Evolutionary conservation across 30 jellyfish, hydroid and myxozoan species (phyloP).

Genomic region (Hydractinia echinata): DNA sequence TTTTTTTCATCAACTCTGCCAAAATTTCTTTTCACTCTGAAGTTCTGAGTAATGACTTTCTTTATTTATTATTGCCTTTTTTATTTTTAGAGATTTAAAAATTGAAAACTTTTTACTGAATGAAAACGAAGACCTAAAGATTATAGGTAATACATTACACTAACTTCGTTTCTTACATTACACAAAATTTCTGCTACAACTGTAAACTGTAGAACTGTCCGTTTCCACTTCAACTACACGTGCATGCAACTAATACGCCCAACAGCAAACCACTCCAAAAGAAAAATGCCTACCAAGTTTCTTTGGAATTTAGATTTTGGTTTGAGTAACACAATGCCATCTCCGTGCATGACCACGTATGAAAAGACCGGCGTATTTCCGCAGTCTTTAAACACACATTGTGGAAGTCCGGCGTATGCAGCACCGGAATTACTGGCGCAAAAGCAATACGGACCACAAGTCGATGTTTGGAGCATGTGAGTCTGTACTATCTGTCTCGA

Average conservation of each 20-base stretch:
- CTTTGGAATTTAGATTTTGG: slow-evolving; percentile 70
- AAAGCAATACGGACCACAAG: slow-evolving; percentile 94
- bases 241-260: background rate
- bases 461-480: slow-evolving; percentile 98
- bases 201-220: background rate
- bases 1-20: no score
- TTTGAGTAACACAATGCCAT: slow-evolving; percentile 68
- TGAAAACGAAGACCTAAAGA: slow-evolving; percentile 70
- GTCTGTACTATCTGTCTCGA: background rate
- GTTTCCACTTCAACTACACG: background rate
- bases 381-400: slow-evolving; percentile 74
- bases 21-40: no score
- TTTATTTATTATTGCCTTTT: no score
- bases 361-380: slow-evolving; percentile 75
- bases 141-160: slow-evolving; percentile 57
- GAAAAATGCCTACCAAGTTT: background rate
- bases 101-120: slow-evolving; percentile 79
- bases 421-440: slow-evolving; percentile 98
- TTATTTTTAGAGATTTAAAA: slow-evolving; percentile 63
- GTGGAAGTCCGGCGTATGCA: slow-evolving; percentile 98
- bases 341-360: slow-evolving; percentile 58
- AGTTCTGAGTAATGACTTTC: no score
- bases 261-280: background rate
- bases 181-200: background rate
- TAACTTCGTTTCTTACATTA: background rate